Evolutionary conservation across 2,797 vertebrate genomes (phyloP).

Genomic region (Melanotaenia trifasciata): DNA sequence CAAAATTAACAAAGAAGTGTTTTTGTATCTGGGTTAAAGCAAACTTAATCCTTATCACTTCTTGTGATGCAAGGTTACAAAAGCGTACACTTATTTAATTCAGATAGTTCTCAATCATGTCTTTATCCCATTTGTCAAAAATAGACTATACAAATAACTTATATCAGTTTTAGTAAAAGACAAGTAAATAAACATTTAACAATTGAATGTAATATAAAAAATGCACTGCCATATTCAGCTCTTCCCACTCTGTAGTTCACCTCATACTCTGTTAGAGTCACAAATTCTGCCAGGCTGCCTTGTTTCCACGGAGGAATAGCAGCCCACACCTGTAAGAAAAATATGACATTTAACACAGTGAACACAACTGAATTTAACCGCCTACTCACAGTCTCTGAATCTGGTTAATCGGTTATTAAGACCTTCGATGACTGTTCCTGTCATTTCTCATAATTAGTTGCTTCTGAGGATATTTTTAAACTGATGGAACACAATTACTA

Average conservation of each 20-base stretch:
- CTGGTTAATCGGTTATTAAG: constrained; percentile 33
- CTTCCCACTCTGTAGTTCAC: constrained; percentile 70
- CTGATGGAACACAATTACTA: constrained; percentile 9
- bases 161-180: not conserved
- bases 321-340: constrained; percentile 90
- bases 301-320: constrained; percentile 94
- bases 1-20: constrained; percentile 15
- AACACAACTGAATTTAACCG: constrained; percentile 36
- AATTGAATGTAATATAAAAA: not conserved
- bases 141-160: not conserved
- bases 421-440: constrained; percentile 24
- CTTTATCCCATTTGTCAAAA: not conserved
- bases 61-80: constrained; percentile 36
- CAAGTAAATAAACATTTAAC: not conserved
- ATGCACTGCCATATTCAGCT: not conserved
- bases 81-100: constrained; percentile 16
- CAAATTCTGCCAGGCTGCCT: constrained; percentile 92
- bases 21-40: constrained; percentile 13
- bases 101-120: constrained; percentile 8
- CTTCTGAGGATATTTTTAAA: constrained; percentile 29
- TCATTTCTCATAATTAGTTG: constrained; percentile 16
- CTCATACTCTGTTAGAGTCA: constrained; percentile 91
- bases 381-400: constrained; percentile 23
- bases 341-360: constrained; percentile 47
- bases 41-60: constrained; percentile 53